These are phyloP conservation scores for Dolichopus griseipennis DNA, from an alignment of 2,888 invertebrate species.

Conservation along the genomic window DNA sequence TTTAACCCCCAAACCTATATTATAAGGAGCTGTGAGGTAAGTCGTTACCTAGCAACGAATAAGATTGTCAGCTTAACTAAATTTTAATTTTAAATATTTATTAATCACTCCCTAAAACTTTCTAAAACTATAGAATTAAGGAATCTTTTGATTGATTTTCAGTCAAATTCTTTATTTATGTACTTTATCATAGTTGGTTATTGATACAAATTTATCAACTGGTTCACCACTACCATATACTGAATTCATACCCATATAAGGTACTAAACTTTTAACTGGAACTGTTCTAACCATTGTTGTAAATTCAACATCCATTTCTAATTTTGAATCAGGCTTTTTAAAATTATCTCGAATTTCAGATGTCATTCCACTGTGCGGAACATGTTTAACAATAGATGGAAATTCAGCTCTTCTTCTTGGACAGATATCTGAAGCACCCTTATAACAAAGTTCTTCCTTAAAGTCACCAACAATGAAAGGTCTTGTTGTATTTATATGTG, in stretches of 20 bases:
- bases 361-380: slow-evolving; percentile 13
- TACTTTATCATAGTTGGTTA: neutral
- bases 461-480: neutral
- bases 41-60: too few species aligned
- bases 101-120: too few species aligned
- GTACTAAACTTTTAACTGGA: neutral
- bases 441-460: neutral
- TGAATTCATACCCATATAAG: neutral
- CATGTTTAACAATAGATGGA: slow-evolving; percentile 7
- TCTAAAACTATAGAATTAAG: too few species aligned
- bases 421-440: neutral
- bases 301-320: slow-evolving; percentile 7
- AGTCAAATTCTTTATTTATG: neutral
- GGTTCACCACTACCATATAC: neutral
- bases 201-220: slow-evolving; percentile 2
- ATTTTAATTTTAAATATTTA: too few species aligned
- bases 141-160: too few species aligned
- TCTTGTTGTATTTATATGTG: neutral
- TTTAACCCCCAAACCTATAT: too few species aligned
- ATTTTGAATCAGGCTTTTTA: neutral
- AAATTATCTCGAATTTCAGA: slow-evolving; percentile 11
- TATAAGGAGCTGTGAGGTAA: too few species aligned
- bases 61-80: too few species aligned
- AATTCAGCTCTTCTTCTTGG: slow-evolving; percentile 4
- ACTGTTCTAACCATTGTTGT: neutral